phyloP scores from a whole-genome alignment of 2,797 vertebrate species.

The Huso huso region DNA sequence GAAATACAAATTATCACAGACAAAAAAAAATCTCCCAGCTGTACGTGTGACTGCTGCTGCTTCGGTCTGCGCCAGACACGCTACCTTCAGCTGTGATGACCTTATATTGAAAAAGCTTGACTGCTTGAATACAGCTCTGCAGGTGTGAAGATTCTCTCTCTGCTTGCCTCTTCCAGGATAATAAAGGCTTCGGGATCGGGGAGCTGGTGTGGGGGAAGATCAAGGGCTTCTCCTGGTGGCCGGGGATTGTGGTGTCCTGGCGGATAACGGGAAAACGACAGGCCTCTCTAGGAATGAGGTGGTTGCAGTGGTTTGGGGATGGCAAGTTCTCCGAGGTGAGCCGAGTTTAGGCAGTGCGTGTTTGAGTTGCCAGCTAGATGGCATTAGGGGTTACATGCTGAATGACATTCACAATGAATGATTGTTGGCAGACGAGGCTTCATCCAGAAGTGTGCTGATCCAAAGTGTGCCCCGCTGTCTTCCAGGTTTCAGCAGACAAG shows the following conservation, averaged over 20 bases:
- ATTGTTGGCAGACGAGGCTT: background rate
- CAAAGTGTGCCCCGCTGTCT: background rate
- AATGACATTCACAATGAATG: background rate
- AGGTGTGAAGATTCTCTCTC: background rate
- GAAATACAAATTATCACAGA: too few relatives aligned
- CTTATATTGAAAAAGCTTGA: background rate
- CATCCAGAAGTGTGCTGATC: too few relatives aligned
- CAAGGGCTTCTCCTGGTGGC: constrained; percentile 95
- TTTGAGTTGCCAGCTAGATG: too few relatives aligned
- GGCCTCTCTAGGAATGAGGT: constrained; percentile 79
- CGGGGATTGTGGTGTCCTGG: constrained; percentile 85
- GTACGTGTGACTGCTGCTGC: too few relatives aligned
- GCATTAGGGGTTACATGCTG: constrained; percentile 12
- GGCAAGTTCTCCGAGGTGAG: constrained; percentile 92
- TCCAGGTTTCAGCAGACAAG: constrained; percentile 86
- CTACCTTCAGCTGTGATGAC: background rate
- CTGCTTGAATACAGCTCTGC: background rate
- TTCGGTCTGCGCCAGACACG: too few relatives aligned
- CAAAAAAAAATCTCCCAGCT: too few relatives aligned
- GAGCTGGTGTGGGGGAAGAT: constrained; percentile 96
- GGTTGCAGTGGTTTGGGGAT: constrained; percentile 95
- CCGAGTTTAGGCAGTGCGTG: too few relatives aligned
- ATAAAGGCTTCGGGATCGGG: constrained; percentile 81
- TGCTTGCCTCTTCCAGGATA: constrained; percentile 59
- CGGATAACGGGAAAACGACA: constrained; percentile 76